Base-by-base conservation (phyloP, 1,140 invertebrate genomes). In the Zeugodacus cucurbitae region DNA sequence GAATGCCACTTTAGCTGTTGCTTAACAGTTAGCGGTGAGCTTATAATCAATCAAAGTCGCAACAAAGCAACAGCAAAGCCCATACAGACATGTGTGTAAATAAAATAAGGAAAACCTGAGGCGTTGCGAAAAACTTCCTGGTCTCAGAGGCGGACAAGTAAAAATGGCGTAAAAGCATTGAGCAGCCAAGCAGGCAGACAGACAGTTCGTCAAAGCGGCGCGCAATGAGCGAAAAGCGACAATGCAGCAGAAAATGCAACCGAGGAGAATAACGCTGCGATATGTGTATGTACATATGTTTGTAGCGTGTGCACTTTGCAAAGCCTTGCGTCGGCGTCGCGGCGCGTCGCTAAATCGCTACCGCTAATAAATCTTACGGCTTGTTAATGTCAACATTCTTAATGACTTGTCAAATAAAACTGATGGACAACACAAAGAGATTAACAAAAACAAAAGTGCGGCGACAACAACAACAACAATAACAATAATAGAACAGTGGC, bases 301-400 rank as follows among this genome's bases (percentile, higher is more conserved):
- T 57, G 54, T 57, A 20, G 48, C 14, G 48, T n/a, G 41, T 82
- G 74, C 74, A 41, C 34, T 78, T 78, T 26, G 41, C 41, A 41
- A 20, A 22, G 17, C n/a, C 22, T 82, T 48, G 41, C 34, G 74
- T 4, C 74, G 74, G 17, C n/a, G 7, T 82, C 29, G 41, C 34
- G 74, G 1, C 74, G 74, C 74, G 74, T 82, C 74, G 74, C 74
- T 82, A 48, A 48, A 82, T 82, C 41, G 74, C 74, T n/a, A 82
- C 22, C 74, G 74, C 74, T 48, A 82, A 82, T 82, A 82, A 82
- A 82, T 82, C 74, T 82, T 82, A 48, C 74, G 74, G 74, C 74
- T 82, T 82, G 74, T 82, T 82, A 82, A 82, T 82, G 74, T 82
- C 74, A 82, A 82, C 74, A 37, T 82, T 82, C 74, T 82, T 82